Base-by-base conservation (phyloP, 2,888 invertebrate species). In the Synergus gifuensis region DNA sequence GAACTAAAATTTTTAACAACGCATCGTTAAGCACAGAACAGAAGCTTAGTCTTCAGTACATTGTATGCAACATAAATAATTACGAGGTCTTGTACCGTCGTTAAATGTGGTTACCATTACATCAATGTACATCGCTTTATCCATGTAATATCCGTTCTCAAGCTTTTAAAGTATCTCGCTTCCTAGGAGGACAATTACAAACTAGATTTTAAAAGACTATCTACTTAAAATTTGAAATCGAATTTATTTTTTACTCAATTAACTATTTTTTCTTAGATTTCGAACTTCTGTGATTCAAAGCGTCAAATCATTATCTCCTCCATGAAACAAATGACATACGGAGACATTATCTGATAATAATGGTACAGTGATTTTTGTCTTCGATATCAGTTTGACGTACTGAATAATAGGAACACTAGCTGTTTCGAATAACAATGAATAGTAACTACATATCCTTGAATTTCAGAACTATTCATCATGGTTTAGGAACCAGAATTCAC, bases 1-100 rank as follows among this genome's bases (percentile, higher is more conserved):
- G 22, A n/a, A n/a, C 44, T 14, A 28, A 22, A 16, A 49, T 69
- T 69, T 49, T 69, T 69, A 69, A 69, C 28, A 49, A 46, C 28
- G 14, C 46, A 49, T 69, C 69, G 49, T 49, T 69, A 49, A 49
- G 49, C 49, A 9, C 28, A 46, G 46, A 44, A 5, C 18, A 12
- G 44, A 44, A 42, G 46, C 16, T 16, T 46, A 69, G 46, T 49
- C 28, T 7, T 46, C 7, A 46, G 49, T 8, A 49, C 22, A 14
- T 49, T 46, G 49, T 18, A 4, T 69, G 46, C 5, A 18, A 46
- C 14, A 28, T 49, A 49, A 69, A 28, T 69, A 69, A 69, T 69
- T 69, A 49, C 9, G 3, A 8, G 69, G 22, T 22, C 28, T 46
- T 49, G 49, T 7, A 9, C 16, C 46, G 28, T 28, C 49, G 46